A percentile compares a stretch with the other conserved stretches of the same genome.
Evolutionary conservation across 2,797 vertebrate species (phyloP).

Genomic region (Pangasius djambal): DNA sequence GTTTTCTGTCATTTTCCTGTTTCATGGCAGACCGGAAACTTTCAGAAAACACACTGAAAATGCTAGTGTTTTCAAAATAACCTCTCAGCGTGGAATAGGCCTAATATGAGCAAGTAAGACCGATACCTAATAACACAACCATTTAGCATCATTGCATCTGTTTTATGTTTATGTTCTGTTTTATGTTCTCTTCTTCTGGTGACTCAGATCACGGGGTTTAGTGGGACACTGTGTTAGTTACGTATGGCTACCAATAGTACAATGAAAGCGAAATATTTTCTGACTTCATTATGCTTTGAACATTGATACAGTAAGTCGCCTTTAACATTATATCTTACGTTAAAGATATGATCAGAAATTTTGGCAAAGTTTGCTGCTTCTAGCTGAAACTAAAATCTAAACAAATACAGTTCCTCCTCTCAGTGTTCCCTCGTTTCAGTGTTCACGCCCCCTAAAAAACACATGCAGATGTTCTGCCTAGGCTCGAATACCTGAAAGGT

Average conservation of each 20-base stretch:
- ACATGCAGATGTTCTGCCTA: not conserved
- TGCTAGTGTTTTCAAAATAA: not conserved
- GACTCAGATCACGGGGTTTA: not conserved
- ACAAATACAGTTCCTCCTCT: not conserved
- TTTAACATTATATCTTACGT: not conserved
- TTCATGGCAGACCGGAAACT: not conserved
- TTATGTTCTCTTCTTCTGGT: not conserved
- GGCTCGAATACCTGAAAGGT: not conserved
- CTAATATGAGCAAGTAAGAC: not conserved
- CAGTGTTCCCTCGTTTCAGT: not conserved
- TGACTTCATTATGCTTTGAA: not conserved
- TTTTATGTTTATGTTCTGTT: slow-evolving; percentile 19
- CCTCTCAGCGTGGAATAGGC: not conserved
- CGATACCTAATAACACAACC: slow-evolving; percentile 1
- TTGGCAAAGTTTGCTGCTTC: not conserved
- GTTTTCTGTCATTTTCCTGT: not conserved
- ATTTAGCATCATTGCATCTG: slow-evolving; percentile 10
- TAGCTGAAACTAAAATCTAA: not conserved
- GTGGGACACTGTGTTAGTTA: not conserved
- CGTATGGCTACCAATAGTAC: not conserved
- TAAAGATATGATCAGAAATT: not conserved
- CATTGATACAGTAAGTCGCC: too few species aligned
- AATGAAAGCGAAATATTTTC: not conserved
- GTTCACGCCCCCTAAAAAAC: not conserved
- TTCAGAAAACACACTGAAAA: not conserved